phyloP scores from a whole-genome alignment of 30 jellyfish, hydroid and myxozoan genomes.

The Rhopilema esculentum region DNA sequence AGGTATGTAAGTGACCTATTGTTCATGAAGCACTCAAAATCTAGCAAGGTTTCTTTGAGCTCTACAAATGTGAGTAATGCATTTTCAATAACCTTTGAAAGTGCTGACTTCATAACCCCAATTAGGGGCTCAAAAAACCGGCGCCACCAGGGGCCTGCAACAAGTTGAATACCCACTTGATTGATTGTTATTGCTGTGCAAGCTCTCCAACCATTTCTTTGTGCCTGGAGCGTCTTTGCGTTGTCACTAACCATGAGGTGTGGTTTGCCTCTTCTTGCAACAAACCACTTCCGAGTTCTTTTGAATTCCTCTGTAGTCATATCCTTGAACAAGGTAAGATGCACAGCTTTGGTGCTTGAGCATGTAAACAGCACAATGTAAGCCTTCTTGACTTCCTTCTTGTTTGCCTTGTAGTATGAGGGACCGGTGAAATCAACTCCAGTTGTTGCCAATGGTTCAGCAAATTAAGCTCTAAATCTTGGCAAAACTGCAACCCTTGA shows the following conservation, averaged over 20 bases:
- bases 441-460: constrained; percentile 70
- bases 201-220: constrained; percentile 25
- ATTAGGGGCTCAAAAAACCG: constrained; percentile 73
- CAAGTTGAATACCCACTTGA: constrained; percentile 71
- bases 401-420: constrained; percentile 47
- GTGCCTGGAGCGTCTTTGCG: constrained; percentile 67
- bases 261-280: constrained; percentile 86
- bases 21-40: constrained; percentile 69
- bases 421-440: constrained; percentile 82
- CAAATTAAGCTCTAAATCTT: constrained; percentile 41
- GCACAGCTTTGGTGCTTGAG: constrained; percentile 76
- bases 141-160: constrained; percentile 85
- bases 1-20: constrained; percentile 61
- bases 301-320: constrained; percentile 60
- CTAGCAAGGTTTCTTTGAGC: constrained; percentile 66
- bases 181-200: constrained; percentile 3
- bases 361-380: constrained; percentile 77
- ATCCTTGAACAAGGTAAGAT: constrained; percentile 56
- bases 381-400: constrained; percentile 38
- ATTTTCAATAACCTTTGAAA: constrained; percentile 49
- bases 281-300: constrained; percentile 55
- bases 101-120: constrained; percentile 29
- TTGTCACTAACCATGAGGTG: constrained; percentile 70
- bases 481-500: constrained; percentile 34
- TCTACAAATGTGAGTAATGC: constrained; percentile 42